A percentile compares a stretch with the other conserved stretches of the same genome.
Evolutionary conservation across 2,888 invertebrate genomes (phyloP).

Genomic region (Lycophotia porphyrea): DNA sequence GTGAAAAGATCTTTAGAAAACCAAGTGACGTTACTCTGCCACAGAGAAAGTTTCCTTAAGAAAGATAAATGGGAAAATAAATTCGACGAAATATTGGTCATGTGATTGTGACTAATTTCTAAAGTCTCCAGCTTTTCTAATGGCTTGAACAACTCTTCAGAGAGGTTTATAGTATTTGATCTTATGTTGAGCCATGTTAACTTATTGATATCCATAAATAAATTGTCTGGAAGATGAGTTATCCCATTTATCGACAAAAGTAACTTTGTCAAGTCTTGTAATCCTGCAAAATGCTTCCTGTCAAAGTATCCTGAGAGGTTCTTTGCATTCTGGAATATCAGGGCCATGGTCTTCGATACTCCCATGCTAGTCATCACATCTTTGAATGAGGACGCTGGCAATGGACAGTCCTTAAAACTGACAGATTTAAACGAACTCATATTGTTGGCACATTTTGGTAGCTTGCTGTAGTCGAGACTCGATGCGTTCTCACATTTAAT

Average conservation of each 20-base stretch:
- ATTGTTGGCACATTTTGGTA: conserved; percentile 87
- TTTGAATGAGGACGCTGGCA: conserved; percentile 88
- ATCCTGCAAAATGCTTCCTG: conserved; percentile 90
- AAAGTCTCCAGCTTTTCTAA: conserved; percentile 90
- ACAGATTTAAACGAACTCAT: conserved; percentile 85
- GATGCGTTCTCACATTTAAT: conserved; percentile 85
- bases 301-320: conserved; percentile 90
- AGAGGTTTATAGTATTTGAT: conserved; percentile 90
- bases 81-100: conserved; percentile 90
- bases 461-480: conserved; percentile 82
- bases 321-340: conserved; percentile 89
- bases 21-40: conserved; percentile 92
- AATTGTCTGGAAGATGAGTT: conserved; percentile 90
- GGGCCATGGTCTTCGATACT: conserved; percentile 86
- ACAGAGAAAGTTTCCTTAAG: conserved; percentile 91
- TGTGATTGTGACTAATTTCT: conserved; percentile 92
- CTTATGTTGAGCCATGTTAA: conserved; percentile 92
- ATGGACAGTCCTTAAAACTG: conserved; percentile 89
- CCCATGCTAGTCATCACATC: conserved; percentile 86
- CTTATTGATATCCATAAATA: conserved; percentile 91
- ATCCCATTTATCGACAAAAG: conserved; percentile 91
- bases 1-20: conserved; percentile 91
- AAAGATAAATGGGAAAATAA: conserved; percentile 91
- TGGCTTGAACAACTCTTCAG: conserved; percentile 89
- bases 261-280: conserved; percentile 89